Conservation (phyloP, 2,797 vertebrate genomes). For the Eurystomus glaucurus region DNA sequence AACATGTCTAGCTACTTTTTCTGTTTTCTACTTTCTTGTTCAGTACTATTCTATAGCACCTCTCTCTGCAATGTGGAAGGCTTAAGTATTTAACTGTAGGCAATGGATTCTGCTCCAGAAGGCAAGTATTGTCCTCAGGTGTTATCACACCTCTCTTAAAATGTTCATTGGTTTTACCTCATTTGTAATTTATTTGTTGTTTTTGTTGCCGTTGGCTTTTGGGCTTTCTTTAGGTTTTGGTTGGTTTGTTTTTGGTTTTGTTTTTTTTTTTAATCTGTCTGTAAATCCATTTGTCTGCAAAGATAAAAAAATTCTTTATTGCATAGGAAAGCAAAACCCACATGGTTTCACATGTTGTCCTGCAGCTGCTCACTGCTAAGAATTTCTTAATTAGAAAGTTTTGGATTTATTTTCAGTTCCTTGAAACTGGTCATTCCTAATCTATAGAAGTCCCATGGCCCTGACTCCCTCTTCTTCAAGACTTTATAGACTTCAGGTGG, state of each 20-base stretch:
- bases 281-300: background rate
- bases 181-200: background rate
- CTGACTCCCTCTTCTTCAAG: background rate
- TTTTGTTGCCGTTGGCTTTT: background rate
- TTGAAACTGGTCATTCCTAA: conserved; percentile 20
- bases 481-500: background rate
- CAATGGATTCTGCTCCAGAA: background rate
- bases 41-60: background rate
- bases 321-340: background rate
- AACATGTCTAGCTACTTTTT: background rate
- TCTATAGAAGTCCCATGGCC: background rate
- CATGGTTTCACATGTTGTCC: background rate
- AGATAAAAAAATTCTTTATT: conserved; percentile 3
- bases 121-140: background rate
- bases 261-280: background rate
- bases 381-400: conserved; percentile 6
- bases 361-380: background rate
- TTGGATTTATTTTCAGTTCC: conserved; percentile 21
- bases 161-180: background rate
- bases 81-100: background rate
- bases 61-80: background rate
- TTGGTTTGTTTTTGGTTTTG: no score
- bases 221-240: background rate
- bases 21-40: background rate
- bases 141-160: background rate